A percentile compares a stretch with the other conserved stretches of the same genome.
Evolutionary conservation across 2,888 invertebrate species (phyloP).

Genomic region (Lysandra coridon): DNA sequence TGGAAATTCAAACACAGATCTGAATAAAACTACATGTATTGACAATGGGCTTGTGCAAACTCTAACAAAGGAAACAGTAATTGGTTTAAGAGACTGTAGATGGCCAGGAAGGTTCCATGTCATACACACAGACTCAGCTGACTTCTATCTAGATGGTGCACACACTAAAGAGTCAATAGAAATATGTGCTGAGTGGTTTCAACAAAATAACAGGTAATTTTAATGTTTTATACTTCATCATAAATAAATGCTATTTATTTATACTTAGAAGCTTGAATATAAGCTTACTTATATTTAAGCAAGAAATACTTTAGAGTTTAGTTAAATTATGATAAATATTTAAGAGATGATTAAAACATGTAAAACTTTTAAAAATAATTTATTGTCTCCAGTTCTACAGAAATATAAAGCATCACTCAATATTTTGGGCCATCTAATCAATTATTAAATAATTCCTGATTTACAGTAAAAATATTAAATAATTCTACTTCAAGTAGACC

Average conservation of each 20-base stretch:
- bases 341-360: background rate
- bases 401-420: background rate
- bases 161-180: constrained; percentile 94
- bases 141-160: constrained; percentile 94
- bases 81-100: constrained; percentile 83
- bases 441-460: background rate
- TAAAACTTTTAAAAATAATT: background rate
- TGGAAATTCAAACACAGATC: constrained; percentile 31
- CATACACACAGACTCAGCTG: constrained; percentile 75
- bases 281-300: too few species aligned
- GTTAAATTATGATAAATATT: background rate
- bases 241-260: too few species aligned
- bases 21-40: constrained; percentile 26
- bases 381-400: background rate
- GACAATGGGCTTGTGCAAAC: constrained; percentile 41
- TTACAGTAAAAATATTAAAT: background rate
- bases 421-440: background rate
- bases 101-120: constrained; percentile 95
- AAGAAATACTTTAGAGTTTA: background rate
- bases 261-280: too few species aligned
- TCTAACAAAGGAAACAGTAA: constrained; percentile 65
- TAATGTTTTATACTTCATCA: too few species aligned
- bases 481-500: background rate
- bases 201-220: constrained; percentile 59
- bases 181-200: constrained; percentile 91